Conservation (phyloP, 2,888 invertebrate species). For the Eilema caniola region DNA sequence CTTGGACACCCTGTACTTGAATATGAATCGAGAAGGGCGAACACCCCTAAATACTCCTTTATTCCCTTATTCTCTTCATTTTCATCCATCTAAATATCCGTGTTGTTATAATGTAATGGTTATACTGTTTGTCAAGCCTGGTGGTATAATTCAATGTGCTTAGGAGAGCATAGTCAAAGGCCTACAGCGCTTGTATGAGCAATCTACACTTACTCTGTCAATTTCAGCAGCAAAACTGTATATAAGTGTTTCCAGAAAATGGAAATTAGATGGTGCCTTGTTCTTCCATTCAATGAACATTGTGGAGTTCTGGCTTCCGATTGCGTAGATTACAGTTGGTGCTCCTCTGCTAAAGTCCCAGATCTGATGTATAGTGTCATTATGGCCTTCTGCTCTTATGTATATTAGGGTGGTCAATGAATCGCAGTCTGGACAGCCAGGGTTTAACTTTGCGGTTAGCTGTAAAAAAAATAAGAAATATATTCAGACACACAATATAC, state of each 20-base stretch:
- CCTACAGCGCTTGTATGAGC: too few relatives aligned
- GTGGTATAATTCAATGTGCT: too few relatives aligned
- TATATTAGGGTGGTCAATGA: conserved; percentile 79
- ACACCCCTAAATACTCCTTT: too few relatives aligned
- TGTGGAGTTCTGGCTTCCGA: conserved; percentile 78
- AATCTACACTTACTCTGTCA: conserved; percentile 82
- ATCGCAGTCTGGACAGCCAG: conserved; percentile 68
- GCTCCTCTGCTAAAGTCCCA: conserved; percentile 88
- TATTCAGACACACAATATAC: too few relatives aligned
- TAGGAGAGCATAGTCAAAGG: too few relatives aligned
- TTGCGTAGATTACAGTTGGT: conserved; percentile 86
- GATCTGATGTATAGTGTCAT: conserved; percentile 89
- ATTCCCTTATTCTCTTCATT: too few relatives aligned
- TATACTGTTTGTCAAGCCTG: too few relatives aligned
- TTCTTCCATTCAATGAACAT: conserved; percentile 84
- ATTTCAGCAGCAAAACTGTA: conserved; percentile 88
- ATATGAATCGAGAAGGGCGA: too few relatives aligned
- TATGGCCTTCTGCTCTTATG: conserved; percentile 83
- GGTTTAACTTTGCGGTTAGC: conserved; percentile 73
- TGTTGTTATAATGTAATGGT: too few relatives aligned
- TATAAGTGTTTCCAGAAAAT: conserved; percentile 74
- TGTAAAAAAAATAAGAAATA: conserved; percentile 53
- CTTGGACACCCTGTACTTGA: too few relatives aligned
- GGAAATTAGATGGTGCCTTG: conserved; percentile 66
- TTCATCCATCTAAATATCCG: too few relatives aligned